Conservation (phyloP, 1,140 invertebrate genomes). For the Drosophila kanapiae region DNA sequence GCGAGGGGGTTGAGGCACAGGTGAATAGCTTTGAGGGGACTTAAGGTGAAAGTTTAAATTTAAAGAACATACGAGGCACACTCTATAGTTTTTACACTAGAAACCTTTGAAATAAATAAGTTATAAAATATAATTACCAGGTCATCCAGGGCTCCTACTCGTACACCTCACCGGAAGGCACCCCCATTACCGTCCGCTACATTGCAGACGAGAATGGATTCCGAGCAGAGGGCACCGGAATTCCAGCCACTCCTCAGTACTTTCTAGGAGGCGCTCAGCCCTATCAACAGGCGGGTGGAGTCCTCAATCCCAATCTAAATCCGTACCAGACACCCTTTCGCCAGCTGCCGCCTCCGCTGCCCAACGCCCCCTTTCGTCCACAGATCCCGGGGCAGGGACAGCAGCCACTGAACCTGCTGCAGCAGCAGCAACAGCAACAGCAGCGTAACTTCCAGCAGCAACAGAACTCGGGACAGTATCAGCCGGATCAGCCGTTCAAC, state of each 20-base stretch:
- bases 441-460: slow-evolving; percentile 57
- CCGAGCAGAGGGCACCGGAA: slow-evolving; percentile 86
- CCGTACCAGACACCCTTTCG: slow-evolving; percentile 78
- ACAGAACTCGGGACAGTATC: slow-evolving; percentile 74
- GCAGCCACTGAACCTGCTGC: slow-evolving; percentile 39
- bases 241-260: slow-evolving; percentile 88
- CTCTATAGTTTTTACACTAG: too few species aligned
- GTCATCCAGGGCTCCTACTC: slow-evolving; percentile 86
- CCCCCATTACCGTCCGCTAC: slow-evolving; percentile 87
- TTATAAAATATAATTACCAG: slow-evolving; percentile 24
- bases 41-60: background rate
- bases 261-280: slow-evolving; percentile 85
- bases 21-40: slow-evolving; percentile 14
- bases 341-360: slow-evolving; percentile 52
- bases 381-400: slow-evolving; percentile 65
- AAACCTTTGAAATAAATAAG: too few species aligned
- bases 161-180: slow-evolving; percentile 87
- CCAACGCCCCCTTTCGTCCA: slow-evolving; percentile 46
- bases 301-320: slow-evolving; percentile 78
- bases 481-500: slow-evolving; percentile 70
- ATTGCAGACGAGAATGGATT: slow-evolving; percentile 88
- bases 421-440: slow-evolving; percentile 60
- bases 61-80: too few species aligned
- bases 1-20: slow-evolving; percentile 86
- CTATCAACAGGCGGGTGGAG: slow-evolving; percentile 70